Base-by-base conservation (phyloP, 2,113 vertebrate genomes). In the Anthoscopus minutus region DNA sequence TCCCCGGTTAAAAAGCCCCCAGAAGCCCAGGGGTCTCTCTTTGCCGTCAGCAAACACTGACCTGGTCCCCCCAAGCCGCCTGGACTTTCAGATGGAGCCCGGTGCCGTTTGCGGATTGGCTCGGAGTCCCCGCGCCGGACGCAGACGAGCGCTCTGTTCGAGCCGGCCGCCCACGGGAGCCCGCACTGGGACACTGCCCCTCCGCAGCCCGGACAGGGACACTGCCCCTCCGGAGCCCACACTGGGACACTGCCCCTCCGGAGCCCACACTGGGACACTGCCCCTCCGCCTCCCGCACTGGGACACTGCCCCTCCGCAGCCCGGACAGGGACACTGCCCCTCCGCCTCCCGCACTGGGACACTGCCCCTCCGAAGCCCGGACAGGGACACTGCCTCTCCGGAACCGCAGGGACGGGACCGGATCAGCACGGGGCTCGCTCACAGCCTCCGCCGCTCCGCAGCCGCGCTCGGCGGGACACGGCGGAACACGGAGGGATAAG, bases 31-130 rank as follows among this genome's bases (percentile, higher is more conserved):
- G 13, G 3, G 28, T 20, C 64, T 17, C 58, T 23, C 28, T 48
- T 3, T 20, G 50, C 40, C 16, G 6, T 17, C 42, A 28, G 42
- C 27, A 15, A 9, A 14, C 9, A 9, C 7, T 6, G 15, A 9
- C 9, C 15, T 5, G 11, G 6, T 40, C 13, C 30, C 22, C 40
- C 3, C 23, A 4, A 0, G 33, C 0, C 6, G 3, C 73, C 51
- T 0, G 28, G 22, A 5, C 54, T 15, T 28, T 4, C 54, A 6
- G 37, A 5, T 2, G 33, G 37, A 57, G 28, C 5, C 42, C 1
- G 62, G 20, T 11, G 57, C 20, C 35, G 0, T 3, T 13, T 0
- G n/a, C 28, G 15, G 48, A 2, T 0, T 22, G 3, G 15, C 23
- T 12, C 50, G 8, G 12, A 24, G 0, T 15, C 28, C 37, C 4